Conservation (phyloP, 1,140 invertebrate genomes). For the Archivesica marissinica region DNA sequence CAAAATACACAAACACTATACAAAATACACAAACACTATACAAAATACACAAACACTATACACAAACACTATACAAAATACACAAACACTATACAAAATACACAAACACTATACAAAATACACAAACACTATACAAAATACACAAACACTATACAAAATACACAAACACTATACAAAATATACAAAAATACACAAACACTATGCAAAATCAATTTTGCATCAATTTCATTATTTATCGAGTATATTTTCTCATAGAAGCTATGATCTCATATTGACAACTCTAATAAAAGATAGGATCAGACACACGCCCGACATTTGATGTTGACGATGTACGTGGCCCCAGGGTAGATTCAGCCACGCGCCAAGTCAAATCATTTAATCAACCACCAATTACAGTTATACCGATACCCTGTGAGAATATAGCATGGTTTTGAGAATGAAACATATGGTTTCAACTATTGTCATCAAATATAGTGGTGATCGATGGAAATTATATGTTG, state of each 20-base stretch:
- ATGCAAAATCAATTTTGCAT: constrained; percentile 4
- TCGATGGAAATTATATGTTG: constrained; percentile 22
- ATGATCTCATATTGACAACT: constrained; percentile 19
- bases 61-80: no score
- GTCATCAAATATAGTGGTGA: constrained; percentile 7
- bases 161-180: no score
- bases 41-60: no score
- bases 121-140: no score
- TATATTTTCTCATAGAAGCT: neutral
- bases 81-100: no score
- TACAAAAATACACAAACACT: neutral
- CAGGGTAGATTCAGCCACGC: constrained; percentile 34
- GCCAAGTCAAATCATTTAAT: constrained; percentile 40
- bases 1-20: no score
- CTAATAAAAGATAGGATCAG: constrained; percentile 31
- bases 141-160: no score
- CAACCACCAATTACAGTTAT: constrained; percentile 43
- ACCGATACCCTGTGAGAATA: neutral
- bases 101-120: no score
- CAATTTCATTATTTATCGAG: constrained; percentile 12
- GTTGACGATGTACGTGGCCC: constrained; percentile 19
- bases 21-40: no score
- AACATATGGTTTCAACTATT: constrained; percentile 44
- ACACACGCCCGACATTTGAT: constrained; percentile 17
- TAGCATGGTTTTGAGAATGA: constrained; percentile 44